These are phyloP conservation scores for Rhinella marina DNA, from an alignment of 2,797 vertebrate species.

Conservation along the genomic window DNA sequence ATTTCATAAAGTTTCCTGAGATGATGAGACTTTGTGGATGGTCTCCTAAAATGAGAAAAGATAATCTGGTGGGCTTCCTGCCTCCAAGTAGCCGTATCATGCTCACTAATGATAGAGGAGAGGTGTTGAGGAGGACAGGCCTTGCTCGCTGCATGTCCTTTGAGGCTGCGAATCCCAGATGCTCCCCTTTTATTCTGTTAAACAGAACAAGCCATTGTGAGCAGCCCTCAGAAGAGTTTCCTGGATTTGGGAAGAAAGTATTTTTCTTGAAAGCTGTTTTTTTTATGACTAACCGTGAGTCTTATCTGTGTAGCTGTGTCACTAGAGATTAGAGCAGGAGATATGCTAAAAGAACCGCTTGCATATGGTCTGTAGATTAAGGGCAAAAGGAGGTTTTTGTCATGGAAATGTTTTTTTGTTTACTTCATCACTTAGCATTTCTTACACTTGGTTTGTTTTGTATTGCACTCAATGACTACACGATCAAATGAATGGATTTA, in stretches of 20 bases:
- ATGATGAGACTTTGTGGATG: constrained; percentile 9
- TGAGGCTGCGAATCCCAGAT: constrained; percentile 50
- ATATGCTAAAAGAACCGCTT: constrained; percentile 81
- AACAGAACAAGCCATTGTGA: constrained; percentile 57
- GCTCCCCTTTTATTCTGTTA: constrained; percentile 56
- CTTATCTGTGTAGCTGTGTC: constrained; percentile 75
- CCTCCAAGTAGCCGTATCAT: constrained; percentile 45
- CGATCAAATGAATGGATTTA: constrained; percentile 90
- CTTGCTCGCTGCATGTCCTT: constrained; percentile 53
- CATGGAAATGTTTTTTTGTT: constrained; percentile 94
- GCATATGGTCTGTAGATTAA: constrained; percentile 87
- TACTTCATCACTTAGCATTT: constrained; percentile 94
- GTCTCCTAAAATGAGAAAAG: neutral
- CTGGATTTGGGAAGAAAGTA: constrained; percentile 60
- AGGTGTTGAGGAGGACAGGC: constrained; percentile 45
- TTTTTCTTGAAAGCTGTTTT: constrained; percentile 56
- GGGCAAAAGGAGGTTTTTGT: constrained; percentile 92
- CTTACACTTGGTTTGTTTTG: constrained; percentile 96
- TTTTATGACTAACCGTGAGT: constrained; percentile 66
- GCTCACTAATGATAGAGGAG: constrained; percentile 52
- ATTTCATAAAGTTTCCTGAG: neutral
- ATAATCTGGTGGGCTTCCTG: constrained; percentile 35
- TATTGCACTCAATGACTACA: constrained; percentile 90
- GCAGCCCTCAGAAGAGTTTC: constrained; percentile 54
- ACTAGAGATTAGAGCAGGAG: constrained; percentile 79